Evolutionary conservation across 2,888 invertebrate genomes (phyloP).

Genomic region (Aleiodes alternator): DNA sequence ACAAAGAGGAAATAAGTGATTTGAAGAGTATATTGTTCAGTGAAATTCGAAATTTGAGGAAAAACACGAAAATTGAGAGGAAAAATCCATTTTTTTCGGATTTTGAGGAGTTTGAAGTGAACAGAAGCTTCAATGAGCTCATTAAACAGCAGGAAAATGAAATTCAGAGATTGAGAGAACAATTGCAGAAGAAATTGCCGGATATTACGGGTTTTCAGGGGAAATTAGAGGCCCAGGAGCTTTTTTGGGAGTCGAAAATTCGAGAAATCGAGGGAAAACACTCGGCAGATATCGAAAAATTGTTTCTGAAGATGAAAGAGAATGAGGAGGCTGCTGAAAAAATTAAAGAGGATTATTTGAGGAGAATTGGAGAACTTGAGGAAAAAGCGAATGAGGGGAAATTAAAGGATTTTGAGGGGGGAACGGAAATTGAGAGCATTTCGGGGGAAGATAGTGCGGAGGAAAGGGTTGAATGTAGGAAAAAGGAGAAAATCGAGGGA

Average conservation of each 20-base stretch:
- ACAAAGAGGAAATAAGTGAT: slow-evolving; percentile 66
- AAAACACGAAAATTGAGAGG: slow-evolving; percentile 29
- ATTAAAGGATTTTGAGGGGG: slow-evolving; percentile 1
- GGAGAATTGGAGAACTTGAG: slow-evolving; percentile 67
- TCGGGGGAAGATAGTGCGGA: no score
- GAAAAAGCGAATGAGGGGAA: slow-evolving; percentile 38
- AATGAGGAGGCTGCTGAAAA: slow-evolving; percentile 64
- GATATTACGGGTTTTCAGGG: slow-evolving; percentile 66
- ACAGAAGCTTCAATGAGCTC: slow-evolving; percentile 75
- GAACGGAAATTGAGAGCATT: no score
- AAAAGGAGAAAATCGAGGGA: slow-evolving; percentile 33
- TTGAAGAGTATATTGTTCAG: slow-evolving; percentile 66
- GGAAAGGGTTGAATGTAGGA: neutral
- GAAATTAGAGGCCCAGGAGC: slow-evolving; percentile 67
- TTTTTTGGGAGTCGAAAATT: slow-evolving; percentile 70
- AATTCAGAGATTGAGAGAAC: slow-evolving; percentile 76
- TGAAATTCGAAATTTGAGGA: slow-evolving; percentile 64
- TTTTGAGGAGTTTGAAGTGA: slow-evolving; percentile 61
- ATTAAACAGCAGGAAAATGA: slow-evolving; percentile 78
- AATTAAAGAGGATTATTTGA: slow-evolving; percentile 66
- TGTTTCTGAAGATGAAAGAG: slow-evolving; percentile 65
- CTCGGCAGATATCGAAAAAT: slow-evolving; percentile 66
- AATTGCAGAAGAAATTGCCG: slow-evolving; percentile 70
- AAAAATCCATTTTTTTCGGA: slow-evolving; percentile 58
- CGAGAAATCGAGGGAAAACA: slow-evolving; percentile 68